Evolutionary conservation across 2,888 invertebrate genomes (phyloP).

Genomic region (Tachystola acroxantha): DNA sequence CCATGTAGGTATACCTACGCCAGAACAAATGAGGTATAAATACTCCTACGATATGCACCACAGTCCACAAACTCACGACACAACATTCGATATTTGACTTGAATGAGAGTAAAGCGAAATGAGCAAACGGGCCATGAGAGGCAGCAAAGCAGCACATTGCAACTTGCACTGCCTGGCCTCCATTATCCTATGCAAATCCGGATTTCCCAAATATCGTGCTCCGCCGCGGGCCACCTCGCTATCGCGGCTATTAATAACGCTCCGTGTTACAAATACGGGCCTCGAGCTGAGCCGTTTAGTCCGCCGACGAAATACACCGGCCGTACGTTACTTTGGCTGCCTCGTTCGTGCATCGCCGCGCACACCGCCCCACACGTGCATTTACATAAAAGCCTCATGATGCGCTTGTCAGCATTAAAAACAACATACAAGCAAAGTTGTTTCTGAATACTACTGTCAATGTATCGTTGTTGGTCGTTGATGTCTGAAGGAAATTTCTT

Average conservation of each 20-base stretch:
- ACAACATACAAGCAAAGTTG: too few species aligned
- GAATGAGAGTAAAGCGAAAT: neutral
- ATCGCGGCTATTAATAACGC: slow-evolving; percentile 72
- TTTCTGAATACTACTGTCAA: too few species aligned
- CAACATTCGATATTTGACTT: neutral
- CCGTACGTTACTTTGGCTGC: slow-evolving; percentile 41
- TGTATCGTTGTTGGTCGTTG: too few species aligned
- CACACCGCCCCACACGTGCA: neutral
- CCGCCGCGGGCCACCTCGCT: slow-evolving; percentile 64
- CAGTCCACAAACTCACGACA: too few species aligned
- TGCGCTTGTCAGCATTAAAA: neutral
- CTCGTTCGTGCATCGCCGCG: neutral
- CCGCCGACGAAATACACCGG: slow-evolving; percentile 56
- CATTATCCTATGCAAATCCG: slow-evolving; percentile 76
- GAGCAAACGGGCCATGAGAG: neutral
- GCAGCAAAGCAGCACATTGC: slow-evolving; percentile 32
- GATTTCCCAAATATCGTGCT: slow-evolving; percentile 70
- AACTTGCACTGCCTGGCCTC: slow-evolving; percentile 35
- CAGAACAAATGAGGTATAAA: too few species aligned
- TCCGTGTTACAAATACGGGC: slow-evolving; percentile 62
- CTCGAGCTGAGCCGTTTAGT: slow-evolving; percentile 57
- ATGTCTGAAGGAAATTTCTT: too few species aligned
- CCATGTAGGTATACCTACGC: too few species aligned
- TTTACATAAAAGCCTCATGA: slow-evolving; percentile 3
- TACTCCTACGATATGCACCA: too few species aligned